Evolutionary conservation across 2,888 invertebrate genomes (phyloP), one percentile per base, ranked within the genome.

Genomic region (Drosophila pseudotalamancana): DNA sequence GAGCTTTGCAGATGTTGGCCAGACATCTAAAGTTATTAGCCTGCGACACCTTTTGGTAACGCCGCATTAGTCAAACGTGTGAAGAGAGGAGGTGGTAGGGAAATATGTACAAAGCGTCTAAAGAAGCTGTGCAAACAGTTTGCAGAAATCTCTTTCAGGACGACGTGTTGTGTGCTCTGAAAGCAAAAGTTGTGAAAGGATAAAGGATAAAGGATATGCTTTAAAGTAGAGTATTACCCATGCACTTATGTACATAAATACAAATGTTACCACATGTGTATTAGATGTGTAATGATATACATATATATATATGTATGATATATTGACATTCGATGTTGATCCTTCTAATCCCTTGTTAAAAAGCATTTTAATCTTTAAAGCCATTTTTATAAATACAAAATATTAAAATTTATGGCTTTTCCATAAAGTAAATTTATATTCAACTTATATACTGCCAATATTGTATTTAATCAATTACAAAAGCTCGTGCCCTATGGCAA

Each of bases 31-130:
- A 86, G 81, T 83, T 83, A 87, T 81, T 84, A 87, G 78, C 46
- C 78, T 59, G 78, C 78, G 68, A 87, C 87, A 87, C 87, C 78
- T 87, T 72, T 83, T 34, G 48, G 45, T 50, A 34, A 72, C 67
- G 54, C 72, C 74, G 77, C 74, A 80, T 61, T 73, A 72, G 57
- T 39, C 63, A 82, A 67, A 55, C 63, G 40, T 34, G 45, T 31
- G 9, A 39, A 34, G 14, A 11, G 6, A n/a, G 14, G 4, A 12
- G 5, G 3, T 16, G n/a, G 8, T 6, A 14, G 34, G 18, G 45
- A 27, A 29, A 3, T 48, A 9, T n/a, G 29, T 19, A 53, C 9
- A 43, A 34, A 43, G 23, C 32, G n/a, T 35, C 34, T 29, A 31
- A 50, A 54, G 56, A 40, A 50, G 31, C 39, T 59, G 4, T 21